A percentile compares a stretch with the other conserved stretches of the same genome.
phyloP scores from a whole-genome alignment of 2,113 vertebrate species.

The Nesoenas mayeri region DNA sequence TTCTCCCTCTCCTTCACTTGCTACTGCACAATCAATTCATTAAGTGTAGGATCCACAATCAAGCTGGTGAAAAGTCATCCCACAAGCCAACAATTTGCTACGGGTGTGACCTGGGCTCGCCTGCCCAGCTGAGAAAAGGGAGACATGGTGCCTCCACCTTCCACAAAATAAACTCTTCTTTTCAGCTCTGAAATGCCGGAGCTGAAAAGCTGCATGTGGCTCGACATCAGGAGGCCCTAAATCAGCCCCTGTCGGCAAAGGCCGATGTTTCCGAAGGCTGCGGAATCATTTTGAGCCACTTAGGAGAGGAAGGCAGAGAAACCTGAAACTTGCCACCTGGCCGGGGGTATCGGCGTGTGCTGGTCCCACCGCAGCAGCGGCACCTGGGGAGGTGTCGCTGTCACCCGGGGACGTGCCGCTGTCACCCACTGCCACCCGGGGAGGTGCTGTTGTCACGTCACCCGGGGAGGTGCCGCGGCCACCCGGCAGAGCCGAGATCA shows the following conservation, averaged over 20 bases:
- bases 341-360: rapidly evolving
- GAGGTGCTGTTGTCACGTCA: not conserved
- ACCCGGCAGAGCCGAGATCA: not conserved
- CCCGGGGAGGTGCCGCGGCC: not conserved
- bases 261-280: not conserved
- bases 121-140: not conserved
- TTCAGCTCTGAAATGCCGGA: not conserved
- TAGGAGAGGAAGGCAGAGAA: not conserved
- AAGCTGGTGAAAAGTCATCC: not conserved
- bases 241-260: constrained; percentile 57
- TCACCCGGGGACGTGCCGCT: not conserved
- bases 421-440: no score
- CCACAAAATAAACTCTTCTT: not conserved
- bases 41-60: not conserved
- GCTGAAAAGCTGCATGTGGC: not conserved
- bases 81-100: not conserved
- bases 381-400: not conserved
- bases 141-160: not conserved
- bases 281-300: not conserved
- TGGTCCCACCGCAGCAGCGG: rapidly evolving
- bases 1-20: not conserved
- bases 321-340: not conserved
- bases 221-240: not conserved
- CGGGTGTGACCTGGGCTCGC: not conserved
- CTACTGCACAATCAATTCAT: not conserved